Base-by-base conservation (phyloP, 2,888 invertebrate genomes). In the Thereva nobilitata region DNA sequence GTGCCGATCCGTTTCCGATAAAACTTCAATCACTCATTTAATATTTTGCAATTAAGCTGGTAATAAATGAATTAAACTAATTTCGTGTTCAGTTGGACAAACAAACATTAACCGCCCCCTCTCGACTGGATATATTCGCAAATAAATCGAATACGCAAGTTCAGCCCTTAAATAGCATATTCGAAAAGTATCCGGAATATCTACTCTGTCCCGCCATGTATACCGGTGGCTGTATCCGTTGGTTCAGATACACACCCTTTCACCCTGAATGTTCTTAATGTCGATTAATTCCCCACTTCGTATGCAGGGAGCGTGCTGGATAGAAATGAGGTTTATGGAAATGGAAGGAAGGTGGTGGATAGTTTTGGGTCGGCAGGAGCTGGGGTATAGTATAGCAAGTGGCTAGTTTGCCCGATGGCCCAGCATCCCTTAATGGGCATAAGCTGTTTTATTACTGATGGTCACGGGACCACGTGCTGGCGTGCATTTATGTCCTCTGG, bases 271-370 rank as follows among this genome's bases (percentile, higher is more conserved):
- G 23, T 23, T 23, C 23, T 61, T 50, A 50, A 41, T 61, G 61
- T 61, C 61, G 61, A 61, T 61, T 61, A 61, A 61, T 61, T 49
- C 61, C 50, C 61, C 61, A 61, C 61, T 61, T 61, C 50, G 61
- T 61, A 61, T 61, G 61, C 61, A 50, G 61, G 61, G 49, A 61
- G 50, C 61, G 61, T 61, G 50, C 50, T 7, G 61, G 37, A 23
- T 5, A 44, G 61, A 61, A 50, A 61, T 61, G 50, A 41, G 47
- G 47, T 49, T 47, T 10, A 5, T 47, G 10, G 47, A 12, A n/a
- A 6, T 10, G 47, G 10, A 47, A 42, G 8, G n/a, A 9, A n/a
- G 42, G 42, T 42, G 42, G 7, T 4, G 42, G 7, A 42, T 42
- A 42, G 23, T 23, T 23, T 23, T 3, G 42, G 42, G 37, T 57